Conservation (phyloP, 2,113 vertebrate species). For the Bettongia penicillata region DNA sequence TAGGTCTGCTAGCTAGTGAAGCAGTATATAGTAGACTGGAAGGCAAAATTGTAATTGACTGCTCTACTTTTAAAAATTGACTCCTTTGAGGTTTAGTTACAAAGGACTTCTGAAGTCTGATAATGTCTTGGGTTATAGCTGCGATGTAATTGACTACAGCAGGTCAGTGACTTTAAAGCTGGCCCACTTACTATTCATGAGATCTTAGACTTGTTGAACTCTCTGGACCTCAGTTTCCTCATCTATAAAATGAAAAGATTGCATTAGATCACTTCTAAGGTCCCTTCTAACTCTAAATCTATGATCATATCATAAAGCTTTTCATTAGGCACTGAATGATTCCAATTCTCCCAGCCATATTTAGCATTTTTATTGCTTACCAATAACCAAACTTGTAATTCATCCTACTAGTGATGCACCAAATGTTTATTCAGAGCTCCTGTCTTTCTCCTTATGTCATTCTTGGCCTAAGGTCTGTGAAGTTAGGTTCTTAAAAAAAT, state of each 20-base stretch:
- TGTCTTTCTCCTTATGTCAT: background rate
- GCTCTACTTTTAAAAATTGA: conserved; percentile 47
- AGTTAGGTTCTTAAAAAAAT: background rate
- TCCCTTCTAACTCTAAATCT: background rate
- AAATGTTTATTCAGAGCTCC: background rate
- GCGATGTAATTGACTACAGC: background rate
- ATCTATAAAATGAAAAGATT: background rate
- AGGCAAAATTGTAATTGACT: conserved; percentile 40
- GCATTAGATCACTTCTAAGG: background rate
- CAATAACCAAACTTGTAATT: background rate
- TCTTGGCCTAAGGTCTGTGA: background rate
- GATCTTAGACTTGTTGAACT: background rate
- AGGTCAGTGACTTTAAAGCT: background rate
- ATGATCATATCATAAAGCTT: background rate
- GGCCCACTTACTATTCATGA: background rate
- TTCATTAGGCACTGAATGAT: background rate
- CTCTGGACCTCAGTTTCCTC: background rate
- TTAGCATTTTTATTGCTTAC: background rate
- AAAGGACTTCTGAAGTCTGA: background rate
- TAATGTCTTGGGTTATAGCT: background rate
- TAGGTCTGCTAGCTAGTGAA: conserved; percentile 56
- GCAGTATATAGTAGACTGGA: conserved; percentile 1
- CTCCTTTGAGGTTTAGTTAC: conserved; percentile 1
- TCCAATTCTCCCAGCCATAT: background rate
- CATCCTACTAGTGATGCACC: background rate